Evolutionary conservation across 64 coral and sea anemone genomes (phyloP).

Genomic region (Astreopora myriophthalma): DNA sequence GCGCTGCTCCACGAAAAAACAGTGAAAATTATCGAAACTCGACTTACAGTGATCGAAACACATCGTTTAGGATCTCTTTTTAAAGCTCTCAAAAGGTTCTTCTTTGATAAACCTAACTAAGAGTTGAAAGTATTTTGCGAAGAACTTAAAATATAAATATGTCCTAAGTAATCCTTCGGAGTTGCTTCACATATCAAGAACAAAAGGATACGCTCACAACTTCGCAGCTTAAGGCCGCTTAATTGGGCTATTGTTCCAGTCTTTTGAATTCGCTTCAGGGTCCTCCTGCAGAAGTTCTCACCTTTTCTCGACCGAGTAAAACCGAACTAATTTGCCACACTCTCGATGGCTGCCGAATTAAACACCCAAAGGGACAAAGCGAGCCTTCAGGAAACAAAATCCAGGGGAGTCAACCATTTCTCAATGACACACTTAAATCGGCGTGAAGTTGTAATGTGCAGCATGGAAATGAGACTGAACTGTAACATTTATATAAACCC

Average conservation of each 20-base stretch:
- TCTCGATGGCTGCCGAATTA: neutral
- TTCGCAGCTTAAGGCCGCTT: neutral
- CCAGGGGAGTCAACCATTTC: neutral
- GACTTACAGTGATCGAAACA: slow-evolving; percentile 19
- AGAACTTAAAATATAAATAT: neutral
- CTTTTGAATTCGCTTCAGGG: neutral
- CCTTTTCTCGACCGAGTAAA: neutral
- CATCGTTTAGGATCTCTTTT: neutral
- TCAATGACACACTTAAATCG: neutral
- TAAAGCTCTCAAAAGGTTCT: neutral
- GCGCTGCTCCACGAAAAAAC: neutral
- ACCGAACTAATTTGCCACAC: neutral
- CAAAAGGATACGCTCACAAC: neutral
- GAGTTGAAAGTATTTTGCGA: neutral
- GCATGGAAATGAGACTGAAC: too few species aligned
- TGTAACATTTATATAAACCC: too few species aligned
- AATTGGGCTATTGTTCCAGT: neutral
- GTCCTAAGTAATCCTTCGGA: neutral
- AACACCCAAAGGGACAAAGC: neutral
- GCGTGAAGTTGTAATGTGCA: neutral
- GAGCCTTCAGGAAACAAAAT: neutral
- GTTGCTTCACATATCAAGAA: neutral
- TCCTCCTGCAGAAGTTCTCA: neutral
- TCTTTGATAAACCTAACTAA: neutral
- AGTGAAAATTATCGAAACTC: neutral